Conservation (phyloP, 2,888 invertebrate species). For the Oscheius onirici region DNA sequence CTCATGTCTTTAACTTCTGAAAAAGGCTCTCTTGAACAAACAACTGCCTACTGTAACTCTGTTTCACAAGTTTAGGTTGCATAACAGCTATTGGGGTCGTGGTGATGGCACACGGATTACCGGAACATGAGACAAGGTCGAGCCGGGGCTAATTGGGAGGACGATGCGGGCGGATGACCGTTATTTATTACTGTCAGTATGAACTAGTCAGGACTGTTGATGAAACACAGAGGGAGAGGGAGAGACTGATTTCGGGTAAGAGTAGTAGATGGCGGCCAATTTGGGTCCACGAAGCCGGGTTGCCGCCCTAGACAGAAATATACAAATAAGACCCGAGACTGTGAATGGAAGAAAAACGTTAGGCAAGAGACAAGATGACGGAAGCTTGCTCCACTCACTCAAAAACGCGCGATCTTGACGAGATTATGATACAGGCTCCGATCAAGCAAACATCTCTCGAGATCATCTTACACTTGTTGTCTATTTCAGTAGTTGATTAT, state of each 20-base stretch:
- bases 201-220: constrained; percentile 11
- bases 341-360: no score
- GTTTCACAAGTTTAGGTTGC: not conserved
- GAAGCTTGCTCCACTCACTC: not conserved
- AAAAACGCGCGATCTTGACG: constrained; percentile 26
- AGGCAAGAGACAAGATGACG: not conserved
- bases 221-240: constrained; percentile 5
- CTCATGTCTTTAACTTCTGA: no score
- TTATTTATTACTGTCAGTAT: constrained; percentile 9
- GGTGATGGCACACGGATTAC: constrained; percentile 10
- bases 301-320: not conserved
- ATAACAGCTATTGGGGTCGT: constrained; percentile 1
- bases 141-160: constrained; percentile 12
- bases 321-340: constrained; percentile 8
- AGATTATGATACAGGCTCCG: constrained; percentile 20
- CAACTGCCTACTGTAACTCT: no score
- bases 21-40: no score
- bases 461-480: not conserved
- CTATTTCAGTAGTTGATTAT: not conserved
- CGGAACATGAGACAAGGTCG: constrained; percentile 13
- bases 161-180: constrained; percentile 20
- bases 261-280: constrained; percentile 16
- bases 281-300: not conserved
- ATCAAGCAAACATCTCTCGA: constrained; percentile 13
- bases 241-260: not conserved